These are phyloP conservation scores for Porites rus DNA, from an alignment of 92 coral and sea anemone species.

Conservation along the genomic window DNA sequence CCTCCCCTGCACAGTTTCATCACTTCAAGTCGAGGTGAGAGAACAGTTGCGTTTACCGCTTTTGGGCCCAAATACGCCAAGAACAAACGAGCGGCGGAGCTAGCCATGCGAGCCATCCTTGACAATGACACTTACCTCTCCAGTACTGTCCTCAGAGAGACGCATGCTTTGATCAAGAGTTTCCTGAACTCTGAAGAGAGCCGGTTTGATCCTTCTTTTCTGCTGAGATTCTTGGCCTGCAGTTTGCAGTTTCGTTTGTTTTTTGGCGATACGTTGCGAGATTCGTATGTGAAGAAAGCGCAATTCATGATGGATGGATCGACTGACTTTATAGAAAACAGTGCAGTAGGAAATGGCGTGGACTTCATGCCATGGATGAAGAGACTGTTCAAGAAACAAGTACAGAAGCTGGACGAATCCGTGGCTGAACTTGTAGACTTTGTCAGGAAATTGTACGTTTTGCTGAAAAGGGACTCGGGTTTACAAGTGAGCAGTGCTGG, in stretches of 20 bases:
- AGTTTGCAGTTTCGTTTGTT: constrained; percentile 78
- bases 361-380: constrained; percentile 99
- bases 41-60: constrained; percentile 91
- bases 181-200: constrained; percentile 71
- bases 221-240: constrained; percentile 66
- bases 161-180: constrained; percentile 71
- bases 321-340: constrained; percentile 86
- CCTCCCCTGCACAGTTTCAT: constrained; percentile 91
- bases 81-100: constrained; percentile 87
- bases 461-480: constrained; percentile 52
- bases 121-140: constrained; percentile 74
- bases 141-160: constrained; percentile 68
- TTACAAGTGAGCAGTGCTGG: background rate
- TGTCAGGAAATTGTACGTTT: constrained; percentile 73
- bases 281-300: constrained; percentile 74
- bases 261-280: constrained; percentile 85
- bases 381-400: constrained; percentile 74
- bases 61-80: constrained; percentile 84
- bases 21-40: constrained; percentile 83
- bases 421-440: constrained; percentile 74
- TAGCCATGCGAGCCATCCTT: constrained; percentile 85
- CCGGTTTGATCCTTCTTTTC: constrained; percentile 82
- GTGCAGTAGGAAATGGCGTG: constrained; percentile 87
- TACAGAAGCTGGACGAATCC: constrained; percentile 77
- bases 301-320: constrained; percentile 84